Conservation (phyloP, 2,113 vertebrate species). For the Beaufortia kweichowensis region DNA sequence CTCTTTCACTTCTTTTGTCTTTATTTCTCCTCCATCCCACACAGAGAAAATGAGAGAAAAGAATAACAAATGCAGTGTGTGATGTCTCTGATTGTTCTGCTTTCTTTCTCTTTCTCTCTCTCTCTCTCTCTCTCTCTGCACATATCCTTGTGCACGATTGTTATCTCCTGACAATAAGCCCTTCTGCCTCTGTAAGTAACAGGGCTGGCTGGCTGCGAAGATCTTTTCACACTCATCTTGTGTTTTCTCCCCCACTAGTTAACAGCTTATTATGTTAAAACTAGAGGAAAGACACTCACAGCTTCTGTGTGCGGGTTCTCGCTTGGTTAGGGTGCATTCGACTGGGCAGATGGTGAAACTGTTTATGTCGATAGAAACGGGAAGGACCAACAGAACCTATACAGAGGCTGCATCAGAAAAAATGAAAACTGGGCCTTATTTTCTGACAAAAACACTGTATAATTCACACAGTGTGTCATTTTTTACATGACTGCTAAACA, state of each 20-base stretch:
- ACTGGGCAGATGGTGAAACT: constrained; percentile 53
- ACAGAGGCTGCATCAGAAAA: background rate
- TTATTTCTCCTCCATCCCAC: constrained; percentile 33
- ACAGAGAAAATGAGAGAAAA: constrained; percentile 17
- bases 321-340: constrained; percentile 8
- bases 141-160: constrained; percentile 38
- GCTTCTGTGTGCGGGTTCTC: constrained; percentile 14
- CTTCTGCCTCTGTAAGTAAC: constrained; percentile 33
- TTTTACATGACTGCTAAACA: no score
- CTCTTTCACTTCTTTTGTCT: constrained; percentile 30
- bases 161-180: constrained; percentile 38
- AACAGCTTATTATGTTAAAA: constrained; percentile 21
- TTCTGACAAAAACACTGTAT: no score
- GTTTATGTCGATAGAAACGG: constrained; percentile 23
- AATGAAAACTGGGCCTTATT: background rate
- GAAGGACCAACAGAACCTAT: background rate
- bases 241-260: background rate
- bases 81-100: constrained; percentile 50
- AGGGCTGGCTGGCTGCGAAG: constrained; percentile 23
- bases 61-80: constrained; percentile 40
- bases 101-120: constrained; percentile 14
- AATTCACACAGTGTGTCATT: no score
- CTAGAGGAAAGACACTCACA: constrained; percentile 24
- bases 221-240: background rate
- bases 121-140: background rate